Percentiles rank a stretch among this genome's conserved stretches.
These are phyloP conservation scores for Sebastes taczanowskii DNA, from an alignment of 2,797 vertebrate species.

Conservation along the genomic window DNA sequence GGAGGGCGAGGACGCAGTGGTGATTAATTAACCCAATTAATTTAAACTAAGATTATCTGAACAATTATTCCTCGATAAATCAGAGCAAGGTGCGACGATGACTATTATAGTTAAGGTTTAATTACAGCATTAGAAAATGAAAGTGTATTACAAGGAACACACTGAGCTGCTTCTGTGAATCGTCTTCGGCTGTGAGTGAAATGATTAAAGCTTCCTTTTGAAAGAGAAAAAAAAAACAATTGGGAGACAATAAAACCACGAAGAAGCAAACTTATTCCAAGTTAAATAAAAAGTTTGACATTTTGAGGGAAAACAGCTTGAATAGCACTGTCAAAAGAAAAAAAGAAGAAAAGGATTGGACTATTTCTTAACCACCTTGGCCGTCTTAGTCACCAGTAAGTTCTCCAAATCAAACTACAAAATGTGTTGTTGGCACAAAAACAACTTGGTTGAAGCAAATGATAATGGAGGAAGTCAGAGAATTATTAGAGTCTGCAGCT, in stretches of 20 bases:
- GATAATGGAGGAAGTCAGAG: neutral
- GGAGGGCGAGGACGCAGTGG: constrained; percentile 47
- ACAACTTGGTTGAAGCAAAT: neutral
- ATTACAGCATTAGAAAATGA: constrained; percentile 71
- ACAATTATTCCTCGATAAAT: constrained; percentile 83
- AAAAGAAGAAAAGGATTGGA: neutral
- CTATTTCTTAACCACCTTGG: neutral
- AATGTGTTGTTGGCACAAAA: neutral
- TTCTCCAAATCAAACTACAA: neutral
- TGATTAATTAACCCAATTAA: constrained; percentile 86
- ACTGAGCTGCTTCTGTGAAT: constrained; percentile 5
- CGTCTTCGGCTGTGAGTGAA: neutral
- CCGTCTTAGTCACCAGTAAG: neutral
- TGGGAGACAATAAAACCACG: neutral
- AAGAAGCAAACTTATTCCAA: neutral
- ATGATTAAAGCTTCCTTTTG: neutral
- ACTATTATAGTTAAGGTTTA: constrained; percentile 75
- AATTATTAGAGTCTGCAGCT: neutral
- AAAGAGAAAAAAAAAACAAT: constrained; percentile 4
- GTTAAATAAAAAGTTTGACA: neutral
- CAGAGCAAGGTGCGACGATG: constrained; percentile 73
- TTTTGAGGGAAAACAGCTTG: neutral
- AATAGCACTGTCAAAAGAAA: neutral
- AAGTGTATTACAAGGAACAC: constrained; percentile 41
- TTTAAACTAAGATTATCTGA: constrained; percentile 82